phyloP scores from a whole-genome alignment of 1,140 invertebrate species.

The Leptonema lineaticorne region DNA sequence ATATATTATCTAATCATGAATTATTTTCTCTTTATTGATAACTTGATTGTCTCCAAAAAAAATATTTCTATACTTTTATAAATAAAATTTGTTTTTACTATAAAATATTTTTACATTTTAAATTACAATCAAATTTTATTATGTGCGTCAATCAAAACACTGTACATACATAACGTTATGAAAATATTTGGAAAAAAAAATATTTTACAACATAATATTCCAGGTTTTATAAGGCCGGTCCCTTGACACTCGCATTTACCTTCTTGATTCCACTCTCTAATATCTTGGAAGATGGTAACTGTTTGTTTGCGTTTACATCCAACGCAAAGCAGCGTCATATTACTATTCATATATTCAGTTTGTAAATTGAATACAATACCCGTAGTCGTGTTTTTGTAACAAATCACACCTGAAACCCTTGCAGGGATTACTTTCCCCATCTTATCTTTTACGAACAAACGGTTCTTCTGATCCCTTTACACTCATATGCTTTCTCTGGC shows the following conservation, averaged over 20 bases:
- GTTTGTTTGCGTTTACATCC: slow-evolving; percentile 27
- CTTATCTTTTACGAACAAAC: slow-evolving; percentile 27
- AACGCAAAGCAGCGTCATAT: slow-evolving; percentile 21
- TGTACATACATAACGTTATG: no score
- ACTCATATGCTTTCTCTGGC: neutral
- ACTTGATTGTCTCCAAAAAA: no score
- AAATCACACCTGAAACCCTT: slow-evolving; percentile 33
- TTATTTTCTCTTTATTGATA: no score
- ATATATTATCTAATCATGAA: no score
- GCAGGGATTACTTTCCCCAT: slow-evolving; percentile 20
- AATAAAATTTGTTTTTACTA: no score
- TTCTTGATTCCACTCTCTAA: slow-evolving; percentile 29
- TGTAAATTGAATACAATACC: slow-evolving; percentile 33
- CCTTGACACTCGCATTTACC: slow-evolving; percentile 27
- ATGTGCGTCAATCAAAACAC: no score
- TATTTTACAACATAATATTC: slow-evolving; percentile 22
- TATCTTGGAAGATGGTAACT: slow-evolving; percentile 28
- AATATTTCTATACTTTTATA: no score
- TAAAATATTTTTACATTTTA: no score
- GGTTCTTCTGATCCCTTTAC: neutral
- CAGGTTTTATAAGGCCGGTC: slow-evolving; percentile 14
- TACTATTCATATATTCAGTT: slow-evolving; percentile 33
- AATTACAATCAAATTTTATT: no score
- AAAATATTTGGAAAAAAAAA: no score
- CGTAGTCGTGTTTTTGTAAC: slow-evolving; percentile 26